phyloP scores from a whole-genome alignment of 2,113 vertebrate genomes.

The Indicator maculatus region DNA sequence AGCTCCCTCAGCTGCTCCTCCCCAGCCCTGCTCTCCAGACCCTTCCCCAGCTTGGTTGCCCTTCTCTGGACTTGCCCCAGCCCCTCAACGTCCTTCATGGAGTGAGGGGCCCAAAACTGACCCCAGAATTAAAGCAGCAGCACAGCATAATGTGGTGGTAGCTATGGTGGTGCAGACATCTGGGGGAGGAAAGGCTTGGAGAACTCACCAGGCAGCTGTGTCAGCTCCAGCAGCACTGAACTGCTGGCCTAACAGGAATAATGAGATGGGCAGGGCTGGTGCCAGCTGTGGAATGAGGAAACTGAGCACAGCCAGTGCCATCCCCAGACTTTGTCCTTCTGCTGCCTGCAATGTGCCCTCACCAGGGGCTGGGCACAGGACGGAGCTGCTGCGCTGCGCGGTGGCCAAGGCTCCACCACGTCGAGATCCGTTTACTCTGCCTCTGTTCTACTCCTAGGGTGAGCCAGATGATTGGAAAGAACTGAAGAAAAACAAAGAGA shows the following conservation, averaged over 20 bases:
- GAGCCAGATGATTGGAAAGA: neutral
- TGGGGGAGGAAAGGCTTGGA: neutral
- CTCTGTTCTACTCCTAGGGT: neutral
- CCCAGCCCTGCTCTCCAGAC: too few relatives aligned
- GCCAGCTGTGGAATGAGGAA: neutral
- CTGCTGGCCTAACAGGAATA: neutral
- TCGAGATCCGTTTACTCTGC: neutral
- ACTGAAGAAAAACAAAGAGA: slow-evolving; percentile 9
- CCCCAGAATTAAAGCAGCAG: too few relatives aligned
- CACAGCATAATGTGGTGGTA: neutral
- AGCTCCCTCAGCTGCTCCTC: too few relatives aligned
- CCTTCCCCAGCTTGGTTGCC: too few relatives aligned
- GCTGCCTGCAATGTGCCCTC: neutral
- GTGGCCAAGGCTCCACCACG: neutral
- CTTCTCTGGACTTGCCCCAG: too few relatives aligned
- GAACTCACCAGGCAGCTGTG: neutral
- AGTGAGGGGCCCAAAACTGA: too few relatives aligned
- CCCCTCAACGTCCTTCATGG: too few relatives aligned
- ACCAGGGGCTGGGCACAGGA: neutral
- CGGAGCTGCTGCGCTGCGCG: neutral
- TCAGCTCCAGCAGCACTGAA: neutral
- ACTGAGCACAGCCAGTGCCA: neutral
- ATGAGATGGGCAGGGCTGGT: neutral
- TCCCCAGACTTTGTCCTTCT: neutral
- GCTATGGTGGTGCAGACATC: neutral